Evolutionary conservation across 2,113 vertebrate species (phyloP).

Genomic region (Quiscalus mexicanus): DNA sequence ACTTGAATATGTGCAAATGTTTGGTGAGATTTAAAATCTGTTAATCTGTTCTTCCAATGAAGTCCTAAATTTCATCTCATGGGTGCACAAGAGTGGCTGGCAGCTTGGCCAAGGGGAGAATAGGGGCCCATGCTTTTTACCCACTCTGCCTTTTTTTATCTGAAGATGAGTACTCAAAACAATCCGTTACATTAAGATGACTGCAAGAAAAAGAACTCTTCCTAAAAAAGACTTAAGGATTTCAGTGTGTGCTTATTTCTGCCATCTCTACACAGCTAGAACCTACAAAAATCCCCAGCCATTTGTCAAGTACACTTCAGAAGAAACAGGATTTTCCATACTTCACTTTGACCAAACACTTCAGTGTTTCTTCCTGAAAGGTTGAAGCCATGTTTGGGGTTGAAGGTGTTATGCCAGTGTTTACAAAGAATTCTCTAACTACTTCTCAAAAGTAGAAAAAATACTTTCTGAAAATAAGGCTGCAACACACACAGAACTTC

Average conservation of each 20-base stretch:
- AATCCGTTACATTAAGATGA: neutral
- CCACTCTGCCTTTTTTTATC: neutral
- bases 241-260: neutral
- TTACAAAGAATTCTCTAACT: neutral
- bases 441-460: neutral
- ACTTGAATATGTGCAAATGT: neutral
- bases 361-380: neutral
- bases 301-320: neutral
- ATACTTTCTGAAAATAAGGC: neutral
- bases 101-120: neutral
- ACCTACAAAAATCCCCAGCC: neutral
- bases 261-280: neutral
- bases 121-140: neutral
- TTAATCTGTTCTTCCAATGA: neutral
- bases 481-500: neutral
- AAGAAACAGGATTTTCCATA: neutral
- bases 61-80: neutral
- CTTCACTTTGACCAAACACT: neutral
- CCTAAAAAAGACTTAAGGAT: neutral
- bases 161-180: neutral
- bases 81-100: neutral
- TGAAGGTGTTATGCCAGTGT: neutral
- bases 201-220: neutral
- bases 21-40: neutral
- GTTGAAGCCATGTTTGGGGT: neutral